phyloP scores from a whole-genome alignment of 2,888 invertebrate species.

The Cepaea hortensis region DNA sequence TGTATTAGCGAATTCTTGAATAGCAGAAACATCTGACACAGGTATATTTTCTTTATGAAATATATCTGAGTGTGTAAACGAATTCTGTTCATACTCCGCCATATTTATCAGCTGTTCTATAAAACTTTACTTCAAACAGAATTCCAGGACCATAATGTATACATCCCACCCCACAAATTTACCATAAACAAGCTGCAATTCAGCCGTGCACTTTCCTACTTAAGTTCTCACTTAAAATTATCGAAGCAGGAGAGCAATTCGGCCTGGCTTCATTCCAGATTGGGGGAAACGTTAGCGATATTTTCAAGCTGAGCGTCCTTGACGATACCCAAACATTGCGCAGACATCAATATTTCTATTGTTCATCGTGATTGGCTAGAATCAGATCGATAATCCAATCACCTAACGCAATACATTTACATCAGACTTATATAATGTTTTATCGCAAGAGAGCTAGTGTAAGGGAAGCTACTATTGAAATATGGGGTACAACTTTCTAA shows the following conservation, averaged over 20 bases:
- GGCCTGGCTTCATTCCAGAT: background rate
- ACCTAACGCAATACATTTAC: slow-evolving; percentile 20
- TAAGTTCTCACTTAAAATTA: background rate
- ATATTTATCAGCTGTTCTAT: background rate
- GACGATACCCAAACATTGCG: slow-evolving; percentile 51
- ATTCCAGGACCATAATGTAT: slow-evolving; percentile 18
- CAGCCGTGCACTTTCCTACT: background rate
- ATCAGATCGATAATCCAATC: slow-evolving; percentile 37
- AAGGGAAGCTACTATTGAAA: slow-evolving; percentile 24
- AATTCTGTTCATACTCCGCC: too few species aligned
- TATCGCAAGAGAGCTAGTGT: background rate
- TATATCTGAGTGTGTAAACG: too few species aligned
- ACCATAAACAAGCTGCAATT: background rate
- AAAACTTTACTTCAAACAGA: background rate
- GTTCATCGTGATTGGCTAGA: slow-evolving; percentile 40
- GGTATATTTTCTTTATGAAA: too few species aligned
- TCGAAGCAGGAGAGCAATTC: background rate
- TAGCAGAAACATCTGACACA: too few species aligned
- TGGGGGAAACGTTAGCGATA: background rate
- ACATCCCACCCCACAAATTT: slow-evolving; percentile 20
- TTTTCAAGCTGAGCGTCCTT: slow-evolving; percentile 53
- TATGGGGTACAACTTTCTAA: background rate
- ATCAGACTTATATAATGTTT: background rate
- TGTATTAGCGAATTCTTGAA: too few species aligned
- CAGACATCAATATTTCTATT: slow-evolving; percentile 4